Percentiles rank a stretch among this genome's conserved stretches.
Evolutionary conservation across 2,113 vertebrate genomes (phyloP).

Genomic region (Ageneiosus marmoratus): DNA sequence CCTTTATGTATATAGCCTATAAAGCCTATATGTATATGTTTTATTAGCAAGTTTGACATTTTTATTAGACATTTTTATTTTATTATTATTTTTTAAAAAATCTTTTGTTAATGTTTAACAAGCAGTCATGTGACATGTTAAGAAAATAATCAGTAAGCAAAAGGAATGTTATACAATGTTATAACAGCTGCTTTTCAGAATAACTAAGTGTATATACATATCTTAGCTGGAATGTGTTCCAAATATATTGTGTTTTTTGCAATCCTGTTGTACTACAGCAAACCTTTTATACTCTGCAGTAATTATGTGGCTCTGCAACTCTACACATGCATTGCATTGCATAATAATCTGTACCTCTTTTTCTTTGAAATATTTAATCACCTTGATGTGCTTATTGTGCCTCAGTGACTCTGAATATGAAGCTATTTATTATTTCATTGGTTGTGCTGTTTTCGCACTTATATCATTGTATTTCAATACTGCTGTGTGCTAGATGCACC

Average conservation of each 20-base stretch:
- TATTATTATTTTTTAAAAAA: neutral
- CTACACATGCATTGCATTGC: neutral
- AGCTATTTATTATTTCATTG: conserved; percentile 25
- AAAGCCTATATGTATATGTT: neutral
- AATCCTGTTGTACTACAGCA: neutral
- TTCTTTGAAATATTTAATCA: conserved; percentile 1
- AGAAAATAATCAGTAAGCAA: neutral
- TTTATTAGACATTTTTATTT: neutral
- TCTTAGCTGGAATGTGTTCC: neutral
- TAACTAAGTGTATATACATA: conserved; percentile 1
- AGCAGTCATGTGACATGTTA: neutral
- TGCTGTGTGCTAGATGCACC: conserved; percentile 27
- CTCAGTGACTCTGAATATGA: neutral
- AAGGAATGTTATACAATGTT: neutral
- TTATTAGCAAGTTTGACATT: neutral
- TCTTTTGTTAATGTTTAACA: neutral
- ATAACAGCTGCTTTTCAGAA: conserved; percentile 11
- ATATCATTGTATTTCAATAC: neutral
- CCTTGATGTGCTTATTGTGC: conserved; percentile 3
- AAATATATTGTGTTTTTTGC: neutral
- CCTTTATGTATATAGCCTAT: no score
- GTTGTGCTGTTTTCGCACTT: neutral
- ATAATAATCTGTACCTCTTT: conserved; percentile 3
- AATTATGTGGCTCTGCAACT: conserved; percentile 8
- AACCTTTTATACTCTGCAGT: neutral